Percentiles rank a stretch among this genome's conserved stretches.
Evolutionary conservation across 2,888 invertebrate genomes (phyloP).

Genomic region (Loripinus fragilis): DNA sequence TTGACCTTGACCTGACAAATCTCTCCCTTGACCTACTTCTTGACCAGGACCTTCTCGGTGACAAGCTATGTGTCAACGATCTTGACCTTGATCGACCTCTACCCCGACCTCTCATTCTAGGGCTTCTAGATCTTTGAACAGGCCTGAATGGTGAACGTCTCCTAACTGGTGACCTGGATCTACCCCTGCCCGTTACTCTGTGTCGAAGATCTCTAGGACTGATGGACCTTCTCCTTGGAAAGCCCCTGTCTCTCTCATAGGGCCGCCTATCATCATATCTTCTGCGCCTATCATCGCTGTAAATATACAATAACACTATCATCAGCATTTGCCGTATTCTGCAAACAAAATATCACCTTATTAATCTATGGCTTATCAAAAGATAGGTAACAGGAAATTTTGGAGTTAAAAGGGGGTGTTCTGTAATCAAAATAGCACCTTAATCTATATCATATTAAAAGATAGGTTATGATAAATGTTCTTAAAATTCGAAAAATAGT

Average conservation of each 20-base stretch:
- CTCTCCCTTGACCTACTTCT: constrained; percentile 49
- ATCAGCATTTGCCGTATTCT: too few relatives aligned
- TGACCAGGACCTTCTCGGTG: constrained; percentile 47
- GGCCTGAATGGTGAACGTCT: constrained; percentile 58
- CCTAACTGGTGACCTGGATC: constrained; percentile 66
- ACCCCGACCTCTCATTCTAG: constrained; percentile 79
- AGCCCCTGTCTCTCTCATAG: constrained; percentile 57
- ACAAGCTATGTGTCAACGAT: constrained; percentile 61
- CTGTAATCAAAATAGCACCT: too few relatives aligned
- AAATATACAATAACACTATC: constrained; percentile 15
- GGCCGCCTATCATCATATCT: constrained; percentile 62
- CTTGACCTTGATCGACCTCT: constrained; percentile 62
- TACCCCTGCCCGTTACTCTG: constrained; percentile 51
- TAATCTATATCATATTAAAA: too few relatives aligned
- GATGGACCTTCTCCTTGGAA: constrained; percentile 46
- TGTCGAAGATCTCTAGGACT: constrained; percentile 47
- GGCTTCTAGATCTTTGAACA: constrained; percentile 68
- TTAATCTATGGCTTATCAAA: too few relatives aligned
- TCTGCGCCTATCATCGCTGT: constrained; percentile 63
- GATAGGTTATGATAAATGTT: too few relatives aligned
- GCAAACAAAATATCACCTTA: too few relatives aligned
- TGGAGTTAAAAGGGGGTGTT: too few relatives aligned
- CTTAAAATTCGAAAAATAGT: too few relatives aligned
- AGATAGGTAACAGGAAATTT: too few relatives aligned
- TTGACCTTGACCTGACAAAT: constrained; percentile 50